These are phyloP conservation scores for Heterocephalus glaber DNA, from an alignment of 2,113 vertebrate species.

Conservation along the genomic window DNA sequence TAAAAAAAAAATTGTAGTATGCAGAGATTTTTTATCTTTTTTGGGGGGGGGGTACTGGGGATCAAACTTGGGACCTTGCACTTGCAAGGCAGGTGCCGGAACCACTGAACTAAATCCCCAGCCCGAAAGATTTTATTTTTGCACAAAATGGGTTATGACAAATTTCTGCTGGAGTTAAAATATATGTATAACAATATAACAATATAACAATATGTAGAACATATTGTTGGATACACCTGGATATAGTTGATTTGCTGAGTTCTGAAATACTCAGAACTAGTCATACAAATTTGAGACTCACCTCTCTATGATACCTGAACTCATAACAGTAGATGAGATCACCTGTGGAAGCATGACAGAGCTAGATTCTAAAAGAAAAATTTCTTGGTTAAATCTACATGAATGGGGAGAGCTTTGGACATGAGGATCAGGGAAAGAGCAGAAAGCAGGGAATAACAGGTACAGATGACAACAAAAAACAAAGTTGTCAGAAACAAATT, in stretches of 20 bases:
- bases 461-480: background rate
- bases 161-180: background rate
- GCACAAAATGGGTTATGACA: background rate
- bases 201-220: too few relatives aligned
- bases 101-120: too few relatives aligned
- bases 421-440: background rate
- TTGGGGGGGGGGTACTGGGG: too few relatives aligned
- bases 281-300: background rate
- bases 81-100: too few relatives aligned
- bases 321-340: background rate
- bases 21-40: too few relatives aligned
- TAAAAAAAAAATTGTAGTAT: background rate
- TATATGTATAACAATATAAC: too few relatives aligned
- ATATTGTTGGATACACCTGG: background rate
- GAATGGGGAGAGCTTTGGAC: rapidly evolving
- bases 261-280: background rate
- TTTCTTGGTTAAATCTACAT: background rate
- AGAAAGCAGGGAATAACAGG: background rate
- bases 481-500: background rate
- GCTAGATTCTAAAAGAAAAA: background rate
- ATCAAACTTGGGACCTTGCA: too few relatives aligned
- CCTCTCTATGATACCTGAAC: background rate
- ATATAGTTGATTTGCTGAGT: background rate
- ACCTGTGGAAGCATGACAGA: background rate
- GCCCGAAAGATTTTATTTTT: background rate